These are phyloP conservation scores for Cabera pusaria DNA, from an alignment of 2,888 invertebrate genomes.

Conservation along the genomic window DNA sequence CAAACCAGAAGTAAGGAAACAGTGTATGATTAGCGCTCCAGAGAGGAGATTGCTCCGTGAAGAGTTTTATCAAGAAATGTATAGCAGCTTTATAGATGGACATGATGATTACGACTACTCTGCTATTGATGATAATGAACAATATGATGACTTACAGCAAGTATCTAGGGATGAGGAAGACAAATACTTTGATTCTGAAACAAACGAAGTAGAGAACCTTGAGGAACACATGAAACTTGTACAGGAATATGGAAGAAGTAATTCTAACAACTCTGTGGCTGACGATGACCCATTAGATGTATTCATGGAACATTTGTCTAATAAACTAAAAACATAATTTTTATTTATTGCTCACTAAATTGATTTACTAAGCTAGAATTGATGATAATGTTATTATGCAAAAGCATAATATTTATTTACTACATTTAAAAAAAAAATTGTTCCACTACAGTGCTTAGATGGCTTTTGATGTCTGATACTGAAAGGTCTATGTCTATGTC, in stretches of 20 bases:
- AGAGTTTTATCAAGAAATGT: slow-evolving; percentile 94
- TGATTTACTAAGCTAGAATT: no score
- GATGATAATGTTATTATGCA: no score
- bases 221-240: slow-evolving; percentile 69
- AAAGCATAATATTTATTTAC: no score
- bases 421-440: no score
- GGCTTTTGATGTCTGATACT: no score
- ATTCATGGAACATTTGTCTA: slow-evolving; percentile 85
- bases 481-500: no score
- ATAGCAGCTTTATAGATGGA: slow-evolving; percentile 92
- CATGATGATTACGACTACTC: slow-evolving; percentile 94
- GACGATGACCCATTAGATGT: slow-evolving; percentile 88
- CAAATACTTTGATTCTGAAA: slow-evolving; percentile 94
- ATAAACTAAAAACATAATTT: slow-evolving; percentile 44
- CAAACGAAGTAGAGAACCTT: slow-evolving; percentile 81
- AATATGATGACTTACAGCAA: slow-evolving; percentile 89
- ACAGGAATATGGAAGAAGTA: slow-evolving; percentile 57
- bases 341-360: no score
- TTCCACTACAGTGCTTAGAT: no score
- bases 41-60: slow-evolving; percentile 87
- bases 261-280: slow-evolving; percentile 37
- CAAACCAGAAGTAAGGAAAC: slow-evolving; percentile 55
- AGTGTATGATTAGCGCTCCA: slow-evolving; percentile 73
- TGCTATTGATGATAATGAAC: slow-evolving; percentile 90
- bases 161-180: slow-evolving; percentile 92